phyloP scores from a whole-genome alignment of 1,140 invertebrate genomes.

The Metopolophium dirhodum region DNA sequence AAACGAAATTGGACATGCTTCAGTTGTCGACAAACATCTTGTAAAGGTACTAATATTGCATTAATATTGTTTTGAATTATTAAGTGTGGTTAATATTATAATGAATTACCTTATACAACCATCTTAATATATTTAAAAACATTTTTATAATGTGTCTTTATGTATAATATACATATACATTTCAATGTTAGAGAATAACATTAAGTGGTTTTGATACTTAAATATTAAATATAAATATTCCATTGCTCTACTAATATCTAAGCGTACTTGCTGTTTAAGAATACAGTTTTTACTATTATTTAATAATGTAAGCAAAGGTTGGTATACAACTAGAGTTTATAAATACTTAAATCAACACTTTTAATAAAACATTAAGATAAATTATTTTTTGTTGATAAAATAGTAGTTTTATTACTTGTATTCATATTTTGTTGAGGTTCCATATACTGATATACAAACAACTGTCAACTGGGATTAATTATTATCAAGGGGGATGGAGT shows the following conservation, averaged over 20 bases:
- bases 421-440: not conserved
- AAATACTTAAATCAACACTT: not conserved
- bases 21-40: slow-evolving; percentile 63
- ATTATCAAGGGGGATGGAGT: not conserved
- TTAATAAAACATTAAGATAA: not conserved
- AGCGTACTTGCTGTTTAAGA: not conserved
- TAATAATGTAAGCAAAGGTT: not conserved
- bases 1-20: slow-evolving; percentile 70
- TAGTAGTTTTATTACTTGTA: not conserved
- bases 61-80: not conserved
- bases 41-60: slow-evolving; percentile 51
- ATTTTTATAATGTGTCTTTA: not conserved
- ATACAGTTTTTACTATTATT: not conserved
- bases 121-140: not conserved
- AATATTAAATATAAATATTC: not conserved
- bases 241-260: not conserved
- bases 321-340: not conserved
- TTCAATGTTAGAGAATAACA: not conserved
- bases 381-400: not conserved
- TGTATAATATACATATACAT: not conserved
- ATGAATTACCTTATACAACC: not conserved
- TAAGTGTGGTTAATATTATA: not conserved
- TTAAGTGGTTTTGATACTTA: not conserved
- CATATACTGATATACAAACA: not conserved
- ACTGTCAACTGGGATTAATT: not conserved